phyloP scores from a whole-genome alignment of 2,113 vertebrate genomes.

The Orientallactaga bullata region DNA sequence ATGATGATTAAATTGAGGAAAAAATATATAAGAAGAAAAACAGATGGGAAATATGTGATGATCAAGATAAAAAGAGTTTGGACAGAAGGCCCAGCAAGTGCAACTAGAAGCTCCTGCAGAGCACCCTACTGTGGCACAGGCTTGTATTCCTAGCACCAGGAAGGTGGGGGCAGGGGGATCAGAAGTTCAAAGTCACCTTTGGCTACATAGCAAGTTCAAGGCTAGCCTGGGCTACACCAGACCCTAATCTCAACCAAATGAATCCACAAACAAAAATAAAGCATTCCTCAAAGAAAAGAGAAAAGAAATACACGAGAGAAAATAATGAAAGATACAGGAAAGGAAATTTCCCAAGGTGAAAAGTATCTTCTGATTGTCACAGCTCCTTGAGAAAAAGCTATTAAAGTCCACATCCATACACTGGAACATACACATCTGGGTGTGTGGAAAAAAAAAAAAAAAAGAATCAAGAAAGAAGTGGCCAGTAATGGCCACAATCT shows the following conservation, averaged over 20 bases:
- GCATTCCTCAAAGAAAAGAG: too few species aligned
- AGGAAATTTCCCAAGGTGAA: not conserved
- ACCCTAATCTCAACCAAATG: too few species aligned
- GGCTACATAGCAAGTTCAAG: too few species aligned
- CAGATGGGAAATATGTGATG: not conserved
- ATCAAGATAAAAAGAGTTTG: not conserved
- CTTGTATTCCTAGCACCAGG: too few species aligned
- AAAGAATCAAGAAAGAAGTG: not conserved
- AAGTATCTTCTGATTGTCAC: conserved; percentile 3
- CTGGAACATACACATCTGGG: not conserved
- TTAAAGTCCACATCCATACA: not conserved
- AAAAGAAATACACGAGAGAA: not conserved
- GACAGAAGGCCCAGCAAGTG: not conserved
- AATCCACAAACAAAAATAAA: too few species aligned
- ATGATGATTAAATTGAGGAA: not conserved
- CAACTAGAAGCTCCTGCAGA: not conserved
- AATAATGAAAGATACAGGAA: not conserved
- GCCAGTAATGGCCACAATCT: not conserved
- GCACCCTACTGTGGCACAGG: too few species aligned
- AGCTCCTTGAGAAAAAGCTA: not conserved
- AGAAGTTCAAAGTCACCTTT: too few species aligned
- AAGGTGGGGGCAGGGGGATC: too few species aligned
- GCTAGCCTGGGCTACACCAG: too few species aligned
- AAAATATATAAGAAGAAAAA: not conserved
- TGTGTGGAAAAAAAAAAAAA: not conserved